Conservation (phyloP, 2,888 invertebrate genomes). For the Spicauda simplicius region DNA sequence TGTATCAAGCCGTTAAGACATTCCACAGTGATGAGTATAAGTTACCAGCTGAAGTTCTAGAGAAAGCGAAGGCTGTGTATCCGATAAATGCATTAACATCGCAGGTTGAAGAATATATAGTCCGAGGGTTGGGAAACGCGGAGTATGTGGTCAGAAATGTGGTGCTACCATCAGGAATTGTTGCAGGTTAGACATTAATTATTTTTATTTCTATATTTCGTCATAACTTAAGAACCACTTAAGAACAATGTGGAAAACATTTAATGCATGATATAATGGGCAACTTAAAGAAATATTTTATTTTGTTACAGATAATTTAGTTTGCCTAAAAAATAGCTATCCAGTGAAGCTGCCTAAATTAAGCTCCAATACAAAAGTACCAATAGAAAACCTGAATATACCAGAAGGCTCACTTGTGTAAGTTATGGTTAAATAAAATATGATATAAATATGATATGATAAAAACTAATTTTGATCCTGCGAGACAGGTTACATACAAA, state of each 20-base stretch:
- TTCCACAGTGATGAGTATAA: constrained; percentile 69
- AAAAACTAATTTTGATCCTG: neutral
- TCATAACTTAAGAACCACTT: neutral
- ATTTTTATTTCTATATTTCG: neutral
- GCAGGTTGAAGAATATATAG: constrained; percentile 75
- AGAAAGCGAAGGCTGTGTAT: constrained; percentile 62
- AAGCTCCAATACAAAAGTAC: constrained; percentile 50
- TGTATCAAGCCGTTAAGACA: constrained; percentile 83
- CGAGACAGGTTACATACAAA: no score
- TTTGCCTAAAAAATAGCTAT: constrained; percentile 62
- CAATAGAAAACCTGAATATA: constrained; percentile 67
- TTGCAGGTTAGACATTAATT: constrained; percentile 71
- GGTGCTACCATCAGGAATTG: constrained; percentile 80
- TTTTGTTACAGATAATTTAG: constrained; percentile 60
- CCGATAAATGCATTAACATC: constrained; percentile 60
- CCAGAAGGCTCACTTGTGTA: constrained; percentile 62
- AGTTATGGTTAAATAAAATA: constrained; percentile 48
- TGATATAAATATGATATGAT: no score
- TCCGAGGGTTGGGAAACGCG: constrained; percentile 83
- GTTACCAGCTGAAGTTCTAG: constrained; percentile 67
- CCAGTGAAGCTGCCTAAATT: constrained; percentile 54
- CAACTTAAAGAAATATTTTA: neutral
- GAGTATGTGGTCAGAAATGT: constrained; percentile 83
- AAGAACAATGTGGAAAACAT: no score
- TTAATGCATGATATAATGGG: no score